phyloP scores from a whole-genome alignment of 2,888 invertebrate genomes.

The Heliconius aoede region DNA sequence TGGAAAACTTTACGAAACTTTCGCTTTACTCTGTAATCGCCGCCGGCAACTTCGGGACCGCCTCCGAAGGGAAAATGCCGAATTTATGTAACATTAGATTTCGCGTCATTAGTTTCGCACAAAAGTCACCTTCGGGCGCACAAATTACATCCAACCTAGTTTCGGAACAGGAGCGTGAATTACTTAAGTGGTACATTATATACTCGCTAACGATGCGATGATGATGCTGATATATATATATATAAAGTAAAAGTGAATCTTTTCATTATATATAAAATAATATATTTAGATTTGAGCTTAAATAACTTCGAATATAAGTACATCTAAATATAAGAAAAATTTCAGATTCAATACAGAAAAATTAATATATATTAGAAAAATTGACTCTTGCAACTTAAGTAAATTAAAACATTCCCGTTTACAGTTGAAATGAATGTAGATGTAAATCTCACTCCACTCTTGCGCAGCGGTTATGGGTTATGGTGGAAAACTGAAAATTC shows the following conservation, averaged over 20 bases:
- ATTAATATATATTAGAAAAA: not conserved
- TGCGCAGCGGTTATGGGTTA: slow-evolving; percentile 15
- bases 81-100: slow-evolving; percentile 50
- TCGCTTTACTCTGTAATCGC: slow-evolving; percentile 15
- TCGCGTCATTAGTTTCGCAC: slow-evolving; percentile 68
- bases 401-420: slow-evolving; percentile 1
- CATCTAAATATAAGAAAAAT: too few species aligned
- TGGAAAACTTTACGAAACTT: slow-evolving; percentile 14
- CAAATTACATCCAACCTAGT: slow-evolving; percentile 74
- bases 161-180: slow-evolving; percentile 60
- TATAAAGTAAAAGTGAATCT: too few species aligned
- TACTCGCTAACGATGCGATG: too few species aligned
- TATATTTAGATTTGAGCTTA: too few species aligned
- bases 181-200: slow-evolving; percentile 62
- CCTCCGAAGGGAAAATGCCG: slow-evolving; percentile 40
- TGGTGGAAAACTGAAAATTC: slow-evolving; percentile 28
- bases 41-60: slow-evolving; percentile 17
- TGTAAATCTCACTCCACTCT: slow-evolving; percentile 6
- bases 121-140: slow-evolving; percentile 62
- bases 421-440: not conserved
- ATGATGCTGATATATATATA: too few species aligned
- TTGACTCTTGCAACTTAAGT: not conserved
- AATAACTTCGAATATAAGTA: too few species aligned
- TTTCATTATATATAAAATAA: too few species aligned
- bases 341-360: not conserved